These are phyloP conservation scores for Phaethon lepturus DNA, from an alignment of 2,113 vertebrate genomes.

Conservation along the genomic window DNA sequence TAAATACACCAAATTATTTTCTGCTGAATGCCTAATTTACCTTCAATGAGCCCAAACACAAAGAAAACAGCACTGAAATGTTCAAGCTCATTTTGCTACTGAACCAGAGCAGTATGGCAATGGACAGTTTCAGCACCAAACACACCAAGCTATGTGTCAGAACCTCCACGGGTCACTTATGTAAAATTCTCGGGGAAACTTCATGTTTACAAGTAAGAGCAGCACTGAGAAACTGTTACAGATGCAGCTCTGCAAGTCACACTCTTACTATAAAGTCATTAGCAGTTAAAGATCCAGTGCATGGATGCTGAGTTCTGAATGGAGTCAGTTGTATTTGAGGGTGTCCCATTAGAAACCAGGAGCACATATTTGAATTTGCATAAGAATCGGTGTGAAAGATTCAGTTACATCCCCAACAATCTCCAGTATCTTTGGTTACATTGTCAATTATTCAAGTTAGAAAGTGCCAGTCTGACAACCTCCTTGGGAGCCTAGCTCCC, in stretches of 20 bases:
- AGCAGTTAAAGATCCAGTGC: background rate
- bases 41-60: background rate
- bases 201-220: background rate
- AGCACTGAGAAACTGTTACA: background rate
- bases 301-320: background rate
- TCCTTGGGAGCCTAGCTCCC: background rate
- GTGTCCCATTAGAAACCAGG: constrained; percentile 14
- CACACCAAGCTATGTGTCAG: background rate
- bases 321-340: background rate
- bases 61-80: background rate
- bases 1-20: background rate
- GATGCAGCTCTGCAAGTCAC: background rate
- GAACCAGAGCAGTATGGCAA: background rate
- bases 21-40: background rate
- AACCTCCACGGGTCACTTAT: background rate
- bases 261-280: background rate
- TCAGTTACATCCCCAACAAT: constrained; percentile 38
- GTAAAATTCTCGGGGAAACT: background rate
- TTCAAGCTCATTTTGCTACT: background rate
- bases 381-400: constrained; percentile 55
- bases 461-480: background rate
- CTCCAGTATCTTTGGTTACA: constrained; percentile 16
- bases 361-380: constrained; percentile 31
- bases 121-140: background rate
- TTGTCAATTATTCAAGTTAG: background rate